Evolutionary conservation across 2,797 vertebrate genomes (phyloP).

Genomic region (Myoxocephalus aenaeus): DNA sequence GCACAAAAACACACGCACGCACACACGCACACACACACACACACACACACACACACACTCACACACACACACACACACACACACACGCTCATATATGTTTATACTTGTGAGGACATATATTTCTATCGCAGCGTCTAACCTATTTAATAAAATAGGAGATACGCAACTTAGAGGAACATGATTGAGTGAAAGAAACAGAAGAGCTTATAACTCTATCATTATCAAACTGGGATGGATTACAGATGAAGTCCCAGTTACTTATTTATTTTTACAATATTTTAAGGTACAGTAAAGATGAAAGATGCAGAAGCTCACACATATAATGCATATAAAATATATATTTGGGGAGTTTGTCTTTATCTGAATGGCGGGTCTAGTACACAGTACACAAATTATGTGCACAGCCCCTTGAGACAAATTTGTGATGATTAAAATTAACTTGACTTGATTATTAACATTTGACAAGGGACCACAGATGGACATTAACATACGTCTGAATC

Average conservation of each 20-base stretch:
- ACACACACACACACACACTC: too few species aligned
- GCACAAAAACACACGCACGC: neutral
- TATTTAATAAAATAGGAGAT: neutral
- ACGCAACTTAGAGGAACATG: too few species aligned
- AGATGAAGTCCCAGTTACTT: too few species aligned
- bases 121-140: constrained; percentile 8
- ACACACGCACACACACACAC: too few species aligned
- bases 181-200: too few species aligned
- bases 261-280: too few species aligned
- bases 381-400: neutral
- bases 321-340: too few species aligned
- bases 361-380: neutral
- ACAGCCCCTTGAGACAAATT: neutral
- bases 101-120: constrained; percentile 26
- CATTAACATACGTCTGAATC: neutral
- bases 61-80: constrained; percentile 26
- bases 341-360: neutral
- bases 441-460: neutral
- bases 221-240: too few species aligned
- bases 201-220: too few species aligned
- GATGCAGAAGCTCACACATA: too few species aligned
- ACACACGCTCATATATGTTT: constrained; percentile 21
- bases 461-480: neutral
- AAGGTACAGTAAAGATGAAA: too few species aligned
- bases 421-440: neutral